Evolutionary conservation across 2,797 vertebrate genomes (phyloP).

Genomic region (Crocidura indochinensis): DNA sequence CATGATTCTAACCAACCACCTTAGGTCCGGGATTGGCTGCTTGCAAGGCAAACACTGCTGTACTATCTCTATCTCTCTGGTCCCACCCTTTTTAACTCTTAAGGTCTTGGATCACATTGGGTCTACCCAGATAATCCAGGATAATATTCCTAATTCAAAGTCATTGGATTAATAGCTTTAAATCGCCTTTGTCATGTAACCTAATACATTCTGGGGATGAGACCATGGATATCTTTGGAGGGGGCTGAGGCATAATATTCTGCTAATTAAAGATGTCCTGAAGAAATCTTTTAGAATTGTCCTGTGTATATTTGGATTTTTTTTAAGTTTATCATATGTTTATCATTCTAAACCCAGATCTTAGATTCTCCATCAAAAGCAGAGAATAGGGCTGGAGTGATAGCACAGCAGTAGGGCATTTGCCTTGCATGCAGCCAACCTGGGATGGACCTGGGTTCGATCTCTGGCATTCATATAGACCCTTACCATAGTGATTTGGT

Average conservation of each 20-base stretch:
- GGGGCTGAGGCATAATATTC: neutral
- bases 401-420: no score
- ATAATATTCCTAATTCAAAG: neutral
- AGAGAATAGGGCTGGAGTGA: neutral
- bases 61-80: no score
- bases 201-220: neutral
- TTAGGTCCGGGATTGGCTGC: no score
- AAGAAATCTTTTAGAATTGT: slow-evolving; percentile 13
- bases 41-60: no score
- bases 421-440: no score
- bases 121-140: neutral
- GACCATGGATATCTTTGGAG: neutral
- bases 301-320: neutral
- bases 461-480: no score
- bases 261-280: neutral
- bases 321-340: slow-evolving; percentile 27
- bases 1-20: no score
- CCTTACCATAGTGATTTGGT: no score
- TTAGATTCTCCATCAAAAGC: neutral
- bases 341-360: neutral
- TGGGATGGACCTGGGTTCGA: no score
- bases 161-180: neutral
- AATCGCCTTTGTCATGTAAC: neutral
- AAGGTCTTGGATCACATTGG: neutral
- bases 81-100: neutral